Percentiles rank a stretch among this genome's conserved stretches.
These are phyloP conservation scores for Melitaea athalia DNA, from an alignment of 2,888 invertebrate genomes.

Conservation along the genomic window DNA sequence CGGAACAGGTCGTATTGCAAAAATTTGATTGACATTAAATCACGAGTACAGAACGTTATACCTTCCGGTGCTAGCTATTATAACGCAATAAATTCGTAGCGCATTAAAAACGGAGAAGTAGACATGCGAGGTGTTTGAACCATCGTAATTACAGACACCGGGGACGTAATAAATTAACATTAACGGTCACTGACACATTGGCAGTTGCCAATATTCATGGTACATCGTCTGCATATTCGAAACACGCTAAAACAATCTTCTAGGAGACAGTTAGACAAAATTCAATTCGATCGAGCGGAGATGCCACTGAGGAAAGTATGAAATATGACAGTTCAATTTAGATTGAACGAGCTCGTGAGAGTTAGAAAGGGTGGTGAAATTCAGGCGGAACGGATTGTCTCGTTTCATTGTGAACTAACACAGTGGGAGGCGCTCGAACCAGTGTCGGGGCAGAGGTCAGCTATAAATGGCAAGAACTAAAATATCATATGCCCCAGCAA, in stretches of 20 bases:
- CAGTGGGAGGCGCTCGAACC: slow-evolving; percentile 50
- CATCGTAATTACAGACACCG: slow-evolving; percentile 28
- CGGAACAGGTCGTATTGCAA: slow-evolving; percentile 20
- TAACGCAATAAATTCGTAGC: slow-evolving; percentile 59
- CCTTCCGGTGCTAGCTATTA: slow-evolving; percentile 60
- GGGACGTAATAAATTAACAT: neutral
- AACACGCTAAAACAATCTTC: neutral
- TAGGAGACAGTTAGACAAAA: neutral
- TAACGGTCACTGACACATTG: slow-evolving; percentile 1
- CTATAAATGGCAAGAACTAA: slow-evolving; percentile 45
- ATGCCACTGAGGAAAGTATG: slow-evolving; percentile 57
- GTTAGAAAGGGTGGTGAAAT: slow-evolving; percentile 65
- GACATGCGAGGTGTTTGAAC: slow-evolving; percentile 8
- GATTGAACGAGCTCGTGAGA: slow-evolving; percentile 65
- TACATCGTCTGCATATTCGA: neutral
- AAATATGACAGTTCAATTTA: slow-evolving; percentile 75
- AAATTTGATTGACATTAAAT: slow-evolving; percentile 57
- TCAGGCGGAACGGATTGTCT: slow-evolving; percentile 68
- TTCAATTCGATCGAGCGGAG: slow-evolving; percentile 14
- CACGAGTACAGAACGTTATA: slow-evolving; percentile 56
- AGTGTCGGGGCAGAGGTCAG: slow-evolving; percentile 56
- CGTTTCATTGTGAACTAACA: slow-evolving; percentile 55
- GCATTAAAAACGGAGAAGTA: slow-evolving; percentile 2
- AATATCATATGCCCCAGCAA: slow-evolving; percentile 31
- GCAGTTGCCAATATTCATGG: slow-evolving; percentile 8